Evolutionary conservation across 2,797 vertebrate genomes (phyloP).

Genomic region (Masticophis lateralis): DNA sequence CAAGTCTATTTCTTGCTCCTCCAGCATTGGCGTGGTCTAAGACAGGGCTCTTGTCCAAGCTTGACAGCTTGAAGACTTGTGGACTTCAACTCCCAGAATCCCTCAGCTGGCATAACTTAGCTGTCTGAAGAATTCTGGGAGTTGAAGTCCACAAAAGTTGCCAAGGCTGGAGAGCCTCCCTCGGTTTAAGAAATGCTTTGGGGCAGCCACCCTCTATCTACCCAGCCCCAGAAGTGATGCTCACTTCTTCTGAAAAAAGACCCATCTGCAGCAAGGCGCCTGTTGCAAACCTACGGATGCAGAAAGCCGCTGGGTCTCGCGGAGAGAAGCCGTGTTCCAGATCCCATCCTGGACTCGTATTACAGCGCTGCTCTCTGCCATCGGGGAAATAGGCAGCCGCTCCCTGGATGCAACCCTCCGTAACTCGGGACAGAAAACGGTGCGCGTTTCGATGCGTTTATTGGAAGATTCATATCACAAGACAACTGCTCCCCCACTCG

Average conservation of each 20-base stretch:
- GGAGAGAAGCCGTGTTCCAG: neutral
- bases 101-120: too few relatives aligned
- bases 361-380: neutral
- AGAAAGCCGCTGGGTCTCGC: neutral
- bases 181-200: neutral
- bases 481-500: neutral
- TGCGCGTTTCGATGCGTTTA: constrained; percentile 70
- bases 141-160: neutral
- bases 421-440: constrained; percentile 54
- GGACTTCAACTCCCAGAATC: neutral
- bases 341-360: neutral
- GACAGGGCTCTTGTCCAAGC: neutral
- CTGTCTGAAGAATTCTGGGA: neutral
- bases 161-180: neutral
- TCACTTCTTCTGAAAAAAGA: neutral
- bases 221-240: accelerated
- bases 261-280: neutral
- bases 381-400: neutral
- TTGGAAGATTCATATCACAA: constrained; percentile 73
- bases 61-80: neutral
- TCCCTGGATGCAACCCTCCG: neutral
- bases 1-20: neutral
- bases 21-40: neutral
- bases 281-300: neutral
- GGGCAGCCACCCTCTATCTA: neutral